Base-by-base conservation (phyloP, 37 sponge, comb jelly and placozoan genomes). In the Halichondria panicea region DNA sequence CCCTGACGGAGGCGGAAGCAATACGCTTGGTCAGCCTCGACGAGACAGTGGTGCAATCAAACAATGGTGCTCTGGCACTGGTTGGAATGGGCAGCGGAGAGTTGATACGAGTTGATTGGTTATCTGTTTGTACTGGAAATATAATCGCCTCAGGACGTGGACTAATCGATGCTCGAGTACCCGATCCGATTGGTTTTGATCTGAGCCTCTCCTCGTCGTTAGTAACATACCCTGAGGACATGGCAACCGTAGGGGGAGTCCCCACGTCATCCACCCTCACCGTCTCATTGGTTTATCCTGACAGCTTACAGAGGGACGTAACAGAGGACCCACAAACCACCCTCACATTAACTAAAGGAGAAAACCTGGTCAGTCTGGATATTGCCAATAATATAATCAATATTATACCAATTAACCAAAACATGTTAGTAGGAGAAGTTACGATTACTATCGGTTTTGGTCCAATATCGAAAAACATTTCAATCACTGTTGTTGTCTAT, bases 401-500 rank as follows among this genome's bases (percentile, higher is more conserved):
- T n/a, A n/a, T n/a, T n/a, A n/a, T n/a, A n/a, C n/a, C n/a, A n/a
- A n/a, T n/a, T n/a, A 34, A 27, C 33, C 43, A 56, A 57, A 44
- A 1, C 22, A 6, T 56, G 3, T 59, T 46, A 1, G 22, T 69
- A 32, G 80, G 70, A 38, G 35, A 24, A 3, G 80, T 68, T 43
- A n/a, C 18, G 18, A 22, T 69, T 27, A 38, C 60, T 4, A 43
- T 79, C 8, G 5, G 31, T 0, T 18, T 75, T 24, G 40, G 27
- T 65, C 25, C n/a, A 0, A 0, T 56, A 44, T 36, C 63, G 6
- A 25, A 61, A 8, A 66, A 72, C 18, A 37, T 83, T 3, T 55
- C 50, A 15, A 18, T 91, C 1, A 54, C 66, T 24, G 75, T 87
- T 4, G 93, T 88, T 34, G 46, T 15, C 4, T 79, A 56, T 43